phyloP scores from a whole-genome alignment of 2,113 vertebrate genomes.

The Gila orcuttii region DNA sequence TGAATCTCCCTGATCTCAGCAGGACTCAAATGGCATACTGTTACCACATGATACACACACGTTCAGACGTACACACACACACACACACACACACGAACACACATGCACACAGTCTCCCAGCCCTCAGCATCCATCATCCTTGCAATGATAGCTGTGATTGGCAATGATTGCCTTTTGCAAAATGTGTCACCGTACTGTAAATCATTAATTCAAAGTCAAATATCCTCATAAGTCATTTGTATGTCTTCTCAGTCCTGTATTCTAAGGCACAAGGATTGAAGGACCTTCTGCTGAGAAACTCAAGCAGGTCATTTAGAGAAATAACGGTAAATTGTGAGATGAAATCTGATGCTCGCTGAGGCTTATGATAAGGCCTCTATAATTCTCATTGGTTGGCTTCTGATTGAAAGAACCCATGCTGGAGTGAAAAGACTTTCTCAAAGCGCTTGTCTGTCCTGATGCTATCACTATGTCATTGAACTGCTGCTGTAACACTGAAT shows the following conservation, averaged over 20 bases:
- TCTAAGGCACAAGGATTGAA: not conserved
- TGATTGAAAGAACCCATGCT: too few species aligned
- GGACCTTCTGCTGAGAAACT: not conserved
- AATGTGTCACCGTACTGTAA: conserved; percentile 40
- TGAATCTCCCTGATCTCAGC: conserved; percentile 22
- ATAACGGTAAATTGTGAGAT: not conserved
- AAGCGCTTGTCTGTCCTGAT: too few species aligned
- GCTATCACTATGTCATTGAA: too few species aligned
- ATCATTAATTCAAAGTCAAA: conserved; percentile 39
- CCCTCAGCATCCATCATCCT: conserved; percentile 16
- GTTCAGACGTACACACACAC: too few species aligned
- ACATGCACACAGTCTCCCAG: not conserved
- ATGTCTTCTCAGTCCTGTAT: not conserved
- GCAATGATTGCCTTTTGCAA: conserved; percentile 45
- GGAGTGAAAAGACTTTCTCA: too few species aligned
- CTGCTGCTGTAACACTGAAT: too few species aligned
- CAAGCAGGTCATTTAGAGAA: not conserved
- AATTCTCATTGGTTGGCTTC: too few species aligned
- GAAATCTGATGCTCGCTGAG: too few species aligned
- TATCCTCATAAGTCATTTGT: not conserved
- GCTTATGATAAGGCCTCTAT: too few species aligned
- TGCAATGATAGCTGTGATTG: conserved; percentile 31
- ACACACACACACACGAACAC: not conserved
- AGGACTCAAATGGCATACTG: not conserved
- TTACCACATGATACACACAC: not conserved